A percentile compares a stretch with the other conserved stretches of the same genome.
Conservation (phyloP, 2,888 invertebrate species). For the Anaspis maculata region DNA sequence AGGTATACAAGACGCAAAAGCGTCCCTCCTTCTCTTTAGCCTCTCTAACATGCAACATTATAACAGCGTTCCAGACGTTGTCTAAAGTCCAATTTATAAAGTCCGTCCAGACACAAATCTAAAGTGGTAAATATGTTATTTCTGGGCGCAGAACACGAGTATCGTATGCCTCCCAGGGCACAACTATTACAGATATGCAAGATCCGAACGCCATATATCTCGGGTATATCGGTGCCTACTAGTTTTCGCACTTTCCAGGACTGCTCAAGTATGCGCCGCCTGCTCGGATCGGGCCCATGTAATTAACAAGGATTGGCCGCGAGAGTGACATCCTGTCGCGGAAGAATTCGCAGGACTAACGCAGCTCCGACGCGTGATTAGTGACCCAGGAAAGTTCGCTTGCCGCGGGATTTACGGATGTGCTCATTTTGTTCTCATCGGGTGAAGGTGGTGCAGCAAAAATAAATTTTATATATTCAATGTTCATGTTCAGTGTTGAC, state of each 20-base stretch:
- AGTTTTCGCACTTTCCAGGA: slow-evolving; percentile 25
- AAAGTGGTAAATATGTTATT: slow-evolving; percentile 28
- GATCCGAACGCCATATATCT: slow-evolving; percentile 23
- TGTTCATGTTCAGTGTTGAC: too few species aligned
- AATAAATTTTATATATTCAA: too few species aligned
- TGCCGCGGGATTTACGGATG: too few species aligned
- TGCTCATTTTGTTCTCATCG: too few species aligned
- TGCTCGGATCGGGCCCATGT: slow-evolving; percentile 13
- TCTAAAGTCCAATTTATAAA: slow-evolving; percentile 27
- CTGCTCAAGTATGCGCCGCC: slow-evolving; percentile 17
- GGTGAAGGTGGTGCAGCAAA: too few species aligned
- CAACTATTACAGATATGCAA: slow-evolving; percentile 19
- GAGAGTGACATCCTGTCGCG: too few species aligned
- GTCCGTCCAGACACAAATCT: slow-evolving; percentile 23
- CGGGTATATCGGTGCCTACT: slow-evolving; percentile 26
- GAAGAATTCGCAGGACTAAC: too few species aligned
- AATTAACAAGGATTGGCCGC: slow-evolving; percentile 20
- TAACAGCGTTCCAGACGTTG: slow-evolving; percentile 17
- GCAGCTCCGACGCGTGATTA: too few species aligned
- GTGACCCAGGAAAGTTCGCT: too few species aligned
- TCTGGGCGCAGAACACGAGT: slow-evolving; percentile 16
- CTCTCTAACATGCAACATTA: slow-evolving; percentile 11
- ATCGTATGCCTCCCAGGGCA: slow-evolving; percentile 11
- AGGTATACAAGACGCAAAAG: too few species aligned
- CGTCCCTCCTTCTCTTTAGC: too few species aligned